Evolutionary conservation across 2,797 vertebrate genomes (phyloP).

Genomic region (Paramormyrops hopkinsi): DNA sequence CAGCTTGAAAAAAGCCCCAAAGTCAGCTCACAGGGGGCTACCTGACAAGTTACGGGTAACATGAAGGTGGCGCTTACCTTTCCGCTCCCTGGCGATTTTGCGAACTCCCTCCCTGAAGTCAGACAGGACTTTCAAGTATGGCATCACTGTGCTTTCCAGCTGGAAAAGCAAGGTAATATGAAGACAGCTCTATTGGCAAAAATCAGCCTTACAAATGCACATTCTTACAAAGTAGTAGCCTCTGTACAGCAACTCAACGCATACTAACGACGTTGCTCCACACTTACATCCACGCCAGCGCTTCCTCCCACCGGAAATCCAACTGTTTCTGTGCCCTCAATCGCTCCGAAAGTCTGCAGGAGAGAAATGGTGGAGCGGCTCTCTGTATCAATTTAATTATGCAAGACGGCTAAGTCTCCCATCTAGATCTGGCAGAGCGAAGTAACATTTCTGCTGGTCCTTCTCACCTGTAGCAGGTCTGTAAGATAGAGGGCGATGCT

Average conservation of each 20-base stretch:
- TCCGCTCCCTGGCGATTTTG: slow-evolving; percentile 79
- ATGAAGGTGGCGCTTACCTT: slow-evolving; percentile 61
- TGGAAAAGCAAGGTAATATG: slow-evolving; percentile 43
- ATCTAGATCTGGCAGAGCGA: background rate
- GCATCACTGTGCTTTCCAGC: slow-evolving; percentile 87
- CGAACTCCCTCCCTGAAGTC: slow-evolving; percentile 85
- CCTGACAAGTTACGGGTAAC: background rate
- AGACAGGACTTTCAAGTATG: slow-evolving; percentile 80
- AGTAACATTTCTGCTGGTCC: background rate
- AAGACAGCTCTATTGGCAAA: background rate
- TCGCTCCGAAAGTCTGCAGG: slow-evolving; percentile 80
- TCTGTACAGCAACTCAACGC: background rate
- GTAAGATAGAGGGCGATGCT: slow-evolving; percentile 77
- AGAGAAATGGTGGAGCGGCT: slow-evolving; percentile 4
- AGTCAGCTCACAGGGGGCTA: background rate
- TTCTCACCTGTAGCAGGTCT: slow-evolving; percentile 79
- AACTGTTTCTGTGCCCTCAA: slow-evolving; percentile 73
- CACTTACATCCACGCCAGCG: slow-evolving; percentile 69
- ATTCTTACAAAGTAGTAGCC: background rate
- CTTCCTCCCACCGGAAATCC: slow-evolving; percentile 84
- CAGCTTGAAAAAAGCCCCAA: background rate
- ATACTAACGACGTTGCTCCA: background rate
- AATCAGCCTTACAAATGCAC: background rate
- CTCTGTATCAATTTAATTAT: background rate
- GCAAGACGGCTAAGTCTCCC: background rate